phyloP scores from a whole-genome alignment of 2,888 invertebrate species.

The Drosophila rellima region DNA sequence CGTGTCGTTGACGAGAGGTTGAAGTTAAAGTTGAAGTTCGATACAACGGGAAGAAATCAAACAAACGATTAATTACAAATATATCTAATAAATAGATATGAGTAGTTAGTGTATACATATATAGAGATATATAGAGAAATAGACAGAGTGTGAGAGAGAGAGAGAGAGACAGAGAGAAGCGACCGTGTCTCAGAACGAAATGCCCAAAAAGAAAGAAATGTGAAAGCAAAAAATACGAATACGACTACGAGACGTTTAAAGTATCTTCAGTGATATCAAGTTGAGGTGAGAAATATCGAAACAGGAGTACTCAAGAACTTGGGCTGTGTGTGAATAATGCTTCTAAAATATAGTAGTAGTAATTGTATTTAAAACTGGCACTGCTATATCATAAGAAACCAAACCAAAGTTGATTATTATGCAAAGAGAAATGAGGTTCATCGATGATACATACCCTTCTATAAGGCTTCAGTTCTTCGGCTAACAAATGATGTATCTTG shows the following conservation, averaged over 20 bases:
- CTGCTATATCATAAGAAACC: slow-evolving; percentile 56
- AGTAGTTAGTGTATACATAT: slow-evolving; percentile 46
- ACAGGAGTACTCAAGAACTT: slow-evolving; percentile 47
- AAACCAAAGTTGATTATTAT: slow-evolving; percentile 60
- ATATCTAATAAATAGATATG: slow-evolving; percentile 62
- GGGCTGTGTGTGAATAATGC: slow-evolving; percentile 57
- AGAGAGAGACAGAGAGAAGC: slow-evolving; percentile 36
- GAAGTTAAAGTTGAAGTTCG: slow-evolving; percentile 68
- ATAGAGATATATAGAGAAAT: slow-evolving; percentile 37
- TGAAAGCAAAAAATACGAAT: slow-evolving; percentile 48
- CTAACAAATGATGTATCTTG: slow-evolving; percentile 96
- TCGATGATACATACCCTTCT: slow-evolving; percentile 89
- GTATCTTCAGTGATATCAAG: slow-evolving; percentile 45
- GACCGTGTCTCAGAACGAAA: slow-evolving; percentile 55
- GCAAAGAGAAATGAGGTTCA: not conserved
- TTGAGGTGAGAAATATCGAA: slow-evolving; percentile 44
- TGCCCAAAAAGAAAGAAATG: slow-evolving; percentile 51
- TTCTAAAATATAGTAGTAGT: slow-evolving; percentile 31
- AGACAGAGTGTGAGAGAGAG: slow-evolving; percentile 17
- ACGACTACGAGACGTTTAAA: slow-evolving; percentile 48
- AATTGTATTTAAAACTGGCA: slow-evolving; percentile 43
- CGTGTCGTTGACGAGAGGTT: slow-evolving; percentile 69
- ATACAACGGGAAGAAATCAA: slow-evolving; percentile 78
- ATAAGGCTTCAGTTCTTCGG: slow-evolving; percentile 95
- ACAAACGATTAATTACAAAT: slow-evolving; percentile 77